Conservation (phyloP, 2,888 invertebrate species). For the Germaria angustata region DNA sequence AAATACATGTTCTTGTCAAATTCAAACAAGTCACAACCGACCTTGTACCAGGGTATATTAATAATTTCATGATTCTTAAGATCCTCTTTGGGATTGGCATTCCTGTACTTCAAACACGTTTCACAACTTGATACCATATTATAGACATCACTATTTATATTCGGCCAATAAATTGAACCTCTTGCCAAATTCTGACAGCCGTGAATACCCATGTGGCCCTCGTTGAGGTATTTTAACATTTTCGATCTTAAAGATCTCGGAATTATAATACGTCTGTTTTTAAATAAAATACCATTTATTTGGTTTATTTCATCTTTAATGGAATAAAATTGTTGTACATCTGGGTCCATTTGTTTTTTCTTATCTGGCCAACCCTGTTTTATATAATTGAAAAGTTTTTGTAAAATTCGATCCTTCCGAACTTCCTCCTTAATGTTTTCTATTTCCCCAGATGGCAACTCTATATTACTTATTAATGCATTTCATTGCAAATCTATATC, state of each 20-base stretch:
- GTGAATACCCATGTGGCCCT: too few species aligned
- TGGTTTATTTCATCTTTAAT: not conserved
- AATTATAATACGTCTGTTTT: slow-evolving; percentile 13
- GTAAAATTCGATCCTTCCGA: not conserved
- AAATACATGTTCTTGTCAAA: slow-evolving; percentile 8
- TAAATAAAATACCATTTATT: not conserved
- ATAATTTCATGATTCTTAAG: too few species aligned
- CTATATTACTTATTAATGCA: too few species aligned
- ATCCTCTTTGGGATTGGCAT: too few species aligned
- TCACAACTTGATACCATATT: slow-evolving; percentile 44
- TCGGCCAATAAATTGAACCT: too few species aligned
- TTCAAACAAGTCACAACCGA: too few species aligned
- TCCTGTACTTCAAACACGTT: slow-evolving; percentile 20
- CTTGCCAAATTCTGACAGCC: too few species aligned
- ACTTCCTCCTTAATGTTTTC: not conserved
- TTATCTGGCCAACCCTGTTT: not conserved
- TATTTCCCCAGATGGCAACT: not conserved
- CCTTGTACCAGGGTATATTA: too few species aligned
- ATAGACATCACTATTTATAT: too few species aligned
- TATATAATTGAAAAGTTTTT: not conserved
- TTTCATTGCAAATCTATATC: too few species aligned
- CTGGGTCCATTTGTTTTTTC: not conserved
- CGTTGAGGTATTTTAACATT: not conserved
- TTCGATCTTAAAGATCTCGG: not conserved
- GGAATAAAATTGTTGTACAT: slow-evolving; percentile 7